Conservation (phyloP, 92 coral and sea anemone genomes). For the Hydrozoanthus gracilis region DNA sequence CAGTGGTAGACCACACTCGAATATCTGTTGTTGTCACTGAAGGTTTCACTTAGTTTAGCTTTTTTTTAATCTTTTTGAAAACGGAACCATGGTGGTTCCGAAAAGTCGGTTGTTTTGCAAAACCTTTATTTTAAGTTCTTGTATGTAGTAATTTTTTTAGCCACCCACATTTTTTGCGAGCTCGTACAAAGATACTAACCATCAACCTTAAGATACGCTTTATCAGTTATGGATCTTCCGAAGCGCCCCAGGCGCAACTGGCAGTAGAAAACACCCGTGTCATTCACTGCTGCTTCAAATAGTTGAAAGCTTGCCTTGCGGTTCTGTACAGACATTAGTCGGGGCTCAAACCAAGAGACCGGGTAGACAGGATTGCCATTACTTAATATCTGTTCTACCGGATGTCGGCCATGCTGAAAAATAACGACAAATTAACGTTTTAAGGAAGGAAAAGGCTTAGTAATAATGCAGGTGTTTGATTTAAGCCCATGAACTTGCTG, state of each 20-base stretch:
- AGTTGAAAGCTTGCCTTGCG: constrained; percentile 32
- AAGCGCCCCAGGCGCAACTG: constrained; percentile 12
- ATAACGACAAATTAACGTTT: not conserved
- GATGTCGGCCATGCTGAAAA: constrained; percentile 12
- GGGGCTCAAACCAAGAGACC: constrained; percentile 32
- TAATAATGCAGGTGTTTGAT: too few relatives aligned
- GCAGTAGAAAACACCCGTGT: constrained; percentile 32
- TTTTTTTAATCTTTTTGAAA: too few relatives aligned
- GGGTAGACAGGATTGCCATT: constrained; percentile 25
- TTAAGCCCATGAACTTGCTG: too few relatives aligned
- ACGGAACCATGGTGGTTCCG: too few relatives aligned
- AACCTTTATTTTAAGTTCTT: too few relatives aligned
- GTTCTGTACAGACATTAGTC: constrained; percentile 8
- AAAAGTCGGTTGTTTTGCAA: too few relatives aligned
- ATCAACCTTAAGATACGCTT: constrained; percentile 38
- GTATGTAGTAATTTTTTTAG: too few relatives aligned
- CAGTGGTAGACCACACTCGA: too few relatives aligned
- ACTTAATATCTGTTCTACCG: not conserved
- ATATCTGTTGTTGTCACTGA: too few relatives aligned
- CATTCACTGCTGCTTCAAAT: constrained; percentile 13
- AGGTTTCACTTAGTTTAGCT: too few relatives aligned
- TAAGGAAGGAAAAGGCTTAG: not conserved
- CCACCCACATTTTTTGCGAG: too few relatives aligned
- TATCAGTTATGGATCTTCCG: not conserved
- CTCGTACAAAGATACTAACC: constrained; percentile 7